Percentiles rank a stretch among this genome's conserved stretches.
phyloP scores from a whole-genome alignment of 2,888 invertebrate genomes.

The Limenitis camilla region DNA sequence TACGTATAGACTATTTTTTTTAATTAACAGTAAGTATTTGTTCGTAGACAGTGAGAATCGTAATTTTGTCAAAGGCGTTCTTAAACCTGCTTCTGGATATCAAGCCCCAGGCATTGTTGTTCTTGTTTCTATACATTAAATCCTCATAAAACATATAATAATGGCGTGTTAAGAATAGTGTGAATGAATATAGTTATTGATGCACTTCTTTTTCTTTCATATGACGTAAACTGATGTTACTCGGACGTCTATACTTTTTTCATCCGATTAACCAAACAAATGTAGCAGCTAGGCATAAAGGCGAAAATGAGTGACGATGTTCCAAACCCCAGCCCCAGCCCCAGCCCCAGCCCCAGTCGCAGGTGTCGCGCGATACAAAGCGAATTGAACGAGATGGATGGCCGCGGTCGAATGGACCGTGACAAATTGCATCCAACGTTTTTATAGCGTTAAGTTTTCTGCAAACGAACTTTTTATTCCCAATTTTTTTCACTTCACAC shows the following conservation, averaged over 20 bases:
- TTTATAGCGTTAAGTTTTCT: conserved; percentile 8
- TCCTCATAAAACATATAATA: too few relatives aligned
- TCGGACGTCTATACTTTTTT: not conserved
- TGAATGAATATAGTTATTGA: not conserved
- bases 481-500: too few relatives aligned
- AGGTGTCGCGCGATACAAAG: conserved; percentile 23
- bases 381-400: conserved; percentile 21
- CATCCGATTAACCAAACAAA: conserved; percentile 7
- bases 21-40: too few relatives aligned
- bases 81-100: too few relatives aligned
- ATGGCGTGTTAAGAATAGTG: too few relatives aligned
- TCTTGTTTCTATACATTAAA: too few relatives aligned
- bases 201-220: not conserved
- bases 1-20: too few relatives aligned
- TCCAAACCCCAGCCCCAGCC: not conserved
- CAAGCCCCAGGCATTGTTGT: too few relatives aligned
- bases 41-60: too few relatives aligned
- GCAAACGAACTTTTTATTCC: not conserved
- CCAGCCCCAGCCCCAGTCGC: too few relatives aligned
- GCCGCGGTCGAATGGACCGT: conserved; percentile 17
- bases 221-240: not conserved
- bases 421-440: conserved; percentile 21
- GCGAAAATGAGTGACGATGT: conserved; percentile 16
- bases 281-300: conserved; percentile 7
- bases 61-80: too few relatives aligned